Evolutionary conservation across 2,888 invertebrate genomes (phyloP).

Genomic region (Biston betularia): DNA sequence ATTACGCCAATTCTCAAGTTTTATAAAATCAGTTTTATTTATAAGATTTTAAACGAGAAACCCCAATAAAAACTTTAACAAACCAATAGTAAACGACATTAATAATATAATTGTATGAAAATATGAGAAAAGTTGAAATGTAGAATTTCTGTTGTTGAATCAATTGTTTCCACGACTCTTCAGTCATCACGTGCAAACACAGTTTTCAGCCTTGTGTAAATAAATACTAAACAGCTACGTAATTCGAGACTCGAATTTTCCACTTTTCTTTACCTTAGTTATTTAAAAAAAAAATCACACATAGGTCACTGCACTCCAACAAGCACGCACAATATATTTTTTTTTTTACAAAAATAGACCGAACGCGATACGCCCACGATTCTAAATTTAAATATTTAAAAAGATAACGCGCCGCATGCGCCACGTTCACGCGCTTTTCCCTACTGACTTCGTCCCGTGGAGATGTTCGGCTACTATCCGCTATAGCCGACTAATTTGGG

Average conservation of each 20-base stretch:
- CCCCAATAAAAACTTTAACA: too few relatives aligned
- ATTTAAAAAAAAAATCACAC: slow-evolving; percentile 32
- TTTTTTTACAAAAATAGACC: slow-evolving; percentile 68
- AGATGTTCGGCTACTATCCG: slow-evolving; percentile 55
- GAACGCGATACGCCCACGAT: slow-evolving; percentile 55
- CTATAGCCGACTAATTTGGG: slow-evolving; percentile 58
- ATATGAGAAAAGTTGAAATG: too few relatives aligned
- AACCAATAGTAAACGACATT: too few relatives aligned
- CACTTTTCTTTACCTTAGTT: slow-evolving; percentile 51
- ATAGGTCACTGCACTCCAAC: slow-evolving; percentile 77
- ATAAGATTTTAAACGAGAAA: too few relatives aligned
- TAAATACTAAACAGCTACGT: slow-evolving; percentile 42
- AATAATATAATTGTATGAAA: too few relatives aligned
- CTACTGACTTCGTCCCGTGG: slow-evolving; percentile 62
- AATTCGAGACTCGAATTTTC: slow-evolving; percentile 38
- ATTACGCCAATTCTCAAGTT: too few relatives aligned
- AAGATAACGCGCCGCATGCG: slow-evolving; percentile 56
- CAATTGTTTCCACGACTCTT: slow-evolving; percentile 14
- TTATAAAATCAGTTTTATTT: too few relatives aligned
- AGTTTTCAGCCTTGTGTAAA: slow-evolving; percentile 35
- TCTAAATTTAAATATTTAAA: slow-evolving; percentile 56
- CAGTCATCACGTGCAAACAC: slow-evolving; percentile 25
- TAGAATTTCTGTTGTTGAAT: background rate
- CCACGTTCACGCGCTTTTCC: slow-evolving; percentile 63
- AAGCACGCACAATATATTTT: slow-evolving; percentile 51